These are phyloP conservation scores for Bombus difficillimus DNA, from an alignment of 1,140 invertebrate species.

Conservation along the genomic window DNA sequence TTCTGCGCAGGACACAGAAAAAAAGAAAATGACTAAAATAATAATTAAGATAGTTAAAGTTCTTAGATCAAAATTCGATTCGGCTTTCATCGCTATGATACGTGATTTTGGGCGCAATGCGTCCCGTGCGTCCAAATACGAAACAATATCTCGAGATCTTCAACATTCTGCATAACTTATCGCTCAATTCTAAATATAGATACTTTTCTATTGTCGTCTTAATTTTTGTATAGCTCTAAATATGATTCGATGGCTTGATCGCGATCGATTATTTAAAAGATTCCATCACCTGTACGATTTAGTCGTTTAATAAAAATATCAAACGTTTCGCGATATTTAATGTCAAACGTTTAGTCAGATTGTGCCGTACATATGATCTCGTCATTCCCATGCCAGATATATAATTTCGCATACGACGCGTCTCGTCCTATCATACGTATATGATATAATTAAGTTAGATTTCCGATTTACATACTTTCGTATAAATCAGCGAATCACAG, in stretches of 20 bases:
- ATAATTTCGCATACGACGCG: background rate
- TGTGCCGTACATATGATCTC: background rate
- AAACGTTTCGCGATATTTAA: too few relatives aligned
- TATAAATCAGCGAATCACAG: background rate
- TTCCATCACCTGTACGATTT: background rate
- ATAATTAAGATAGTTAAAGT: background rate
- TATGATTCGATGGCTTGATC: too few relatives aligned
- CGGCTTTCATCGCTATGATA: background rate
- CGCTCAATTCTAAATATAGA: background rate
- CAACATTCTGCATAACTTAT: background rate
- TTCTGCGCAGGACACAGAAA: too few relatives aligned
- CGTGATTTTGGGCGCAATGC: background rate
- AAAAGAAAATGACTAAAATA: background rate
- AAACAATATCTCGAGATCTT: background rate
- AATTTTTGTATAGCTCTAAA: too few relatives aligned
- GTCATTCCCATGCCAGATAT: background rate
- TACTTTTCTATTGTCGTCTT: background rate
- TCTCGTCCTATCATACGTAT: background rate
- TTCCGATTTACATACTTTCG: background rate
- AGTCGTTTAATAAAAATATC: background rate
- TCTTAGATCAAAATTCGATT: background rate
- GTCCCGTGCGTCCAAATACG: too few relatives aligned
- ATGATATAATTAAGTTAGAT: background rate
- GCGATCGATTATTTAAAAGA: too few relatives aligned
- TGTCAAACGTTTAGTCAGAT: too few relatives aligned